phyloP scores from a whole-genome alignment of 1,140 invertebrate genomes.

The Phthorimaea operculella region DNA sequence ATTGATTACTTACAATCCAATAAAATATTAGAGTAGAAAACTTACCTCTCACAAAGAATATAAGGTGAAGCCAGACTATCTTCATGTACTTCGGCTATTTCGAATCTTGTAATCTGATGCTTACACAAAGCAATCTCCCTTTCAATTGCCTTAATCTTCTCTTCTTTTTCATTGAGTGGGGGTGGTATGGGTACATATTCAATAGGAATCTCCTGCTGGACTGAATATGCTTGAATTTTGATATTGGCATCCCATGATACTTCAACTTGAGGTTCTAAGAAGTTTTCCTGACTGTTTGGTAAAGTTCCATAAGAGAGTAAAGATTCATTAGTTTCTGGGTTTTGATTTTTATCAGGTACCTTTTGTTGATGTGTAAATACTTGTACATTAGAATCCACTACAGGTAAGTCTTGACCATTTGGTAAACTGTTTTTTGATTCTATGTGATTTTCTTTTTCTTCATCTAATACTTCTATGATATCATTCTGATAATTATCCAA shows the following conservation, averaged over 20 bases:
- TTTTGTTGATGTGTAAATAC: too few species aligned
- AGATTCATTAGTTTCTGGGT: too few species aligned
- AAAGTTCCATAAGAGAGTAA: too few species aligned
- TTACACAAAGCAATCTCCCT: slow-evolving; percentile 23
- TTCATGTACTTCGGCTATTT: slow-evolving; percentile 26
- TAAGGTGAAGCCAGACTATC: slow-evolving; percentile 32
- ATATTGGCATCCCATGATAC: neutral
- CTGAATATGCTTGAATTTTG: neutral
- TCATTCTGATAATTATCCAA: neutral
- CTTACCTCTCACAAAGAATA: slow-evolving; percentile 32
- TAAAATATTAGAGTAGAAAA: slow-evolving; percentile 1
- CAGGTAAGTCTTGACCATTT: too few species aligned
- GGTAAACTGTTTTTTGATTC: neutral
- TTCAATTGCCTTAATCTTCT: slow-evolving; percentile 26
- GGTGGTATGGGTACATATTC: neutral
- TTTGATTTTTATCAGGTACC: too few species aligned
- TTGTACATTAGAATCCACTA: too few species aligned
- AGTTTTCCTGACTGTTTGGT: neutral
- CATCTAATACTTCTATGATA: neutral
- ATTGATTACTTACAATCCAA: too few species aligned
- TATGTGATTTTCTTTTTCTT: neutral
- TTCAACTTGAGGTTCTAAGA: neutral
- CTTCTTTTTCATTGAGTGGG: neutral
- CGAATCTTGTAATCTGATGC: slow-evolving; percentile 21
- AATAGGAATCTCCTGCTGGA: neutral